phyloP scores from a whole-genome alignment of 1,140 invertebrate species.

The Leptinotarsa texana region DNA sequence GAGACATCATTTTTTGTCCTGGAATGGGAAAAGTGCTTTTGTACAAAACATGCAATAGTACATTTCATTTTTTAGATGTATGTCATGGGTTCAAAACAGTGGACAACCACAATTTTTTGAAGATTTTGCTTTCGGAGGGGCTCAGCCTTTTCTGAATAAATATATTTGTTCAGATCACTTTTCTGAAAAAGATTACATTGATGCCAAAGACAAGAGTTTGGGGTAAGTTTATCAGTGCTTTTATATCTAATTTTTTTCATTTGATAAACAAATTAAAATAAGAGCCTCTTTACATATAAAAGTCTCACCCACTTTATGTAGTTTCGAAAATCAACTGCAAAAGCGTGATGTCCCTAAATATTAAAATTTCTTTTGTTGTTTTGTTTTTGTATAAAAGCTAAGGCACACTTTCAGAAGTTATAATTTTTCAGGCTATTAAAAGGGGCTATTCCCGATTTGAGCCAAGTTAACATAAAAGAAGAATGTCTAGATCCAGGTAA shows the following conservation, averaged over 20 bases:
- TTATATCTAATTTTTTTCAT: too few relatives aligned
- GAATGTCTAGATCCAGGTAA: conserved; percentile 15
- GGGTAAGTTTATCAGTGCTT: background rate
- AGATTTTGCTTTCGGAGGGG: conserved; percentile 34
- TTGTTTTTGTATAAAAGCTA: too few relatives aligned
- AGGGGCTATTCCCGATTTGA: conserved; percentile 3
- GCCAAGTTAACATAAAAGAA: conserved; percentile 3
- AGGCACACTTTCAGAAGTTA: background rate
- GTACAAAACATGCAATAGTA: background rate
- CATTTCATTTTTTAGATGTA: conserved; percentile 30
- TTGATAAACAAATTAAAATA: too few relatives aligned
- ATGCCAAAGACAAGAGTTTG: background rate
- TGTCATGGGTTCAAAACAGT: conserved; percentile 34
- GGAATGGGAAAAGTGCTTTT: background rate
- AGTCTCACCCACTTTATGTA: too few relatives aligned
- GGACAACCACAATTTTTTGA: conserved; percentile 27
- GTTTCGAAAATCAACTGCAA: too few relatives aligned
- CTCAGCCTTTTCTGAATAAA: conserved; percentile 27
- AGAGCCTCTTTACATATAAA: too few relatives aligned
- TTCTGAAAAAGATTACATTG: conserved; percentile 25
- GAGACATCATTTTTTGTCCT: too few relatives aligned
- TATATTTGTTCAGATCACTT: conserved; percentile 37
- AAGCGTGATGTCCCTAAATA: too few relatives aligned
- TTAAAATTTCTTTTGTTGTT: too few relatives aligned
- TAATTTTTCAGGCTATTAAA: background rate